Conservation (phyloP, 2,113 vertebrate genomes). For the Antigone vipio region DNA sequence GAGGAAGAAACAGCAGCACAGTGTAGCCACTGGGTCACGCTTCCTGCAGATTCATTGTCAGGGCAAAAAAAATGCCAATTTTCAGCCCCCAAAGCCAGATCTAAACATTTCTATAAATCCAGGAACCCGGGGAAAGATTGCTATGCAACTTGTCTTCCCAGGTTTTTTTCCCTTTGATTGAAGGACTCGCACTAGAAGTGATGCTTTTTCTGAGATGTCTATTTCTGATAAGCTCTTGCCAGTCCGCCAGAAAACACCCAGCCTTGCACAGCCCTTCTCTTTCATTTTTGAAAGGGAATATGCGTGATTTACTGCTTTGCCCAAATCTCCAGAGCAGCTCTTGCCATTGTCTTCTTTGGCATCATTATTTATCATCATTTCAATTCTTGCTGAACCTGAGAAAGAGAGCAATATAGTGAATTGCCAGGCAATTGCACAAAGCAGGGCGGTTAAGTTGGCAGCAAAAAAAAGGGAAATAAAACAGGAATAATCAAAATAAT, state of each 20-base stretch:
- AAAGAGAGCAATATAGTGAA: background rate
- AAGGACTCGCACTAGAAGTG: background rate
- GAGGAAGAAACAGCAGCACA: background rate
- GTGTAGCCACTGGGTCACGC: accelerated
- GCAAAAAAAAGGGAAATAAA: background rate
- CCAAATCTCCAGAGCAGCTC: background rate
- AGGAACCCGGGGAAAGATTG: background rate
- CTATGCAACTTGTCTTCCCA: background rate
- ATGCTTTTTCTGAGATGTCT: background rate
- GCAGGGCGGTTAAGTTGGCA: background rate
- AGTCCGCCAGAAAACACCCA: background rate
- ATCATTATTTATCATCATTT: background rate
- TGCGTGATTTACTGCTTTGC: background rate
- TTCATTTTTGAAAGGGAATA: background rate
- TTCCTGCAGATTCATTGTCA: too few species aligned
- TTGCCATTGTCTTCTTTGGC: background rate
- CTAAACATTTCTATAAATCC: background rate
- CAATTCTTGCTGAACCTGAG: background rate
- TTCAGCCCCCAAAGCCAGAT: background rate
- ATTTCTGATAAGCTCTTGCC: background rate
- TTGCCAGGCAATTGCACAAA: background rate
- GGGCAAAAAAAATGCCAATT: background rate
- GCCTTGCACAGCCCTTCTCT: background rate
- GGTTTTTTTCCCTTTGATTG: too few species aligned
- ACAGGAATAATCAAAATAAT: background rate